Base-by-base conservation (phyloP, 2,888 invertebrate genomes). In the Mythimna loreyi region DNA sequence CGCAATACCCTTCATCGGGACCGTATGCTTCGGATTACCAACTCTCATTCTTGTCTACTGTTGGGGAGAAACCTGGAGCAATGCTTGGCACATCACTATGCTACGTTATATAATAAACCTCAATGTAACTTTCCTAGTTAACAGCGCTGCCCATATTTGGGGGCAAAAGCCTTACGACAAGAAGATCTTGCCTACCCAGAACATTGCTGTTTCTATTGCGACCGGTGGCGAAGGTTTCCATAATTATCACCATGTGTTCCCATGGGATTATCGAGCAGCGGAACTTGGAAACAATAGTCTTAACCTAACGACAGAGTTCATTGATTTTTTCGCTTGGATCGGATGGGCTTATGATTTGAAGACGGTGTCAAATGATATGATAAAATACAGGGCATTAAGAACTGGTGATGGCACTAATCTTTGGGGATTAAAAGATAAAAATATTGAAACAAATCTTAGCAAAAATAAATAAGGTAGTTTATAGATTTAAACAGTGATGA, bases 81-180 rank as follows among this genome's bases (percentile, higher is more conserved):
- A 88, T 78, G 89, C 95, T 1, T 96, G 93, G 92, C 93, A 94
- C 68, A 83, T 94, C 6, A 88, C 87, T 7, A 93, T 96, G 61
- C 85, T 97, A 11, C 94, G 97, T 47, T 97, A 97, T 86, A 89
- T 93, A 16, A 80, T 96, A 60, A 95, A 94, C 8, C 93, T 97
- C 21, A 96, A 97, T 86, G 92, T 94, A 71, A 97, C 97, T 0
- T 97, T 97, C 96, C 89, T 96, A n/a, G 97, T 97, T 2, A 97
- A 97, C 91, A 97, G 97, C 78, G 96, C 95, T 4, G 97, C 97
- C 19, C 97, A 97, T 86, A 85, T 92, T 36, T 96, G 91, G 90
- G 96, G 96, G 0, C 86, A 89, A 50, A 92, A 90, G 60, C 94
- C 96, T 33, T 96, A 96, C 63, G 93, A 97, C 67, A 90, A 86